Evolutionary conservation across 1,140 invertebrate species (phyloP).

Genomic region (Limonius californicus): DNA sequence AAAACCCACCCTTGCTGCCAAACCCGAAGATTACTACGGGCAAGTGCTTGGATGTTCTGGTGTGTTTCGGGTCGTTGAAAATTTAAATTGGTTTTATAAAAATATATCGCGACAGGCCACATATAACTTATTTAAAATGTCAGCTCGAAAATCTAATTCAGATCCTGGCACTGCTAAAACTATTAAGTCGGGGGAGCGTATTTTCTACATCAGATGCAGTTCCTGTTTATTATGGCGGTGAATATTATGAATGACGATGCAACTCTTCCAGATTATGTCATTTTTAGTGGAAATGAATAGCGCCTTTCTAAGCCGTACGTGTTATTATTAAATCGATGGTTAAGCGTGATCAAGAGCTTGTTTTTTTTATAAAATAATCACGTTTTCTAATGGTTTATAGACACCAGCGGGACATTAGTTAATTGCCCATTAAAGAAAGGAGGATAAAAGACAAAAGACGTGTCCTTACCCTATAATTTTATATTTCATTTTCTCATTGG

Average conservation of each 20-base stretch:
- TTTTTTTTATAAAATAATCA: background rate
- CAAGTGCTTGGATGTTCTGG: background rate
- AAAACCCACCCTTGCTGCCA: background rate
- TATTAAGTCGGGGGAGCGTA: background rate
- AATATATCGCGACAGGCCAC: constrained; percentile 44
- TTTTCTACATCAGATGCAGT: background rate
- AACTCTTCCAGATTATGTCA: constrained; percentile 12
- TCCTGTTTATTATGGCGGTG: background rate
- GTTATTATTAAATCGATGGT: background rate
- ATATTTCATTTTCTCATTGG: too few relatives aligned
- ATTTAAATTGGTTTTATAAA: constrained; percentile 45
- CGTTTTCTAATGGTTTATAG: background rate
- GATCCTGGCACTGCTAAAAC: constrained; percentile 30
- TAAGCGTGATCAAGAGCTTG: background rate
- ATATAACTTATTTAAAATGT: constrained; percentile 46
- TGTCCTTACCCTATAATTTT: too few relatives aligned
- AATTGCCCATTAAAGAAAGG: too few relatives aligned
- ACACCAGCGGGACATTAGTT: background rate
- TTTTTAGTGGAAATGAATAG: background rate
- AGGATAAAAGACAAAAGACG: too few relatives aligned
- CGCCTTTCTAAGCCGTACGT: constrained; percentile 2
- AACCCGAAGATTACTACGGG: background rate
- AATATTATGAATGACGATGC: background rate
- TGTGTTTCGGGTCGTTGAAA: constrained; percentile 33
- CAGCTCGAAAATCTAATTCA: constrained; percentile 44